phyloP scores from a whole-genome alignment of 2,888 invertebrate species.

The Nomada hirtipes region DNA sequence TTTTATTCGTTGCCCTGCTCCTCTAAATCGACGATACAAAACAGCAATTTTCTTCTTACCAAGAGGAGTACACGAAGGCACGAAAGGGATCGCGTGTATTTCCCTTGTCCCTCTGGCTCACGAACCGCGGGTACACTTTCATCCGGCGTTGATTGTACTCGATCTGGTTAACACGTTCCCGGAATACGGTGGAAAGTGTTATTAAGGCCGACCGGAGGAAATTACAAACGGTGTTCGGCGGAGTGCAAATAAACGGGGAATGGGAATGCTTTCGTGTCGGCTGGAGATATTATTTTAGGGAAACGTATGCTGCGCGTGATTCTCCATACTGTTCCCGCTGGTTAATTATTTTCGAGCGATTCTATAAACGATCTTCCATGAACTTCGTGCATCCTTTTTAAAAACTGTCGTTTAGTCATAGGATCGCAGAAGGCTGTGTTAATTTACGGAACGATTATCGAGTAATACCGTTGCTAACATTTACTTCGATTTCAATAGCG shows the following conservation, averaged over 20 bases:
- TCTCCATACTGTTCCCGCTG: neutral
- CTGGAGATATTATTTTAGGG: slow-evolving; percentile 36
- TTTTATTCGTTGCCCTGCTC: slow-evolving; percentile 28
- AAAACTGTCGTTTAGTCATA: too few species aligned
- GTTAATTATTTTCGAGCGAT: slow-evolving; percentile 35
- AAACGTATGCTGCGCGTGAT: slow-evolving; percentile 19
- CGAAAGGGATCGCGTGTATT: slow-evolving; percentile 67
- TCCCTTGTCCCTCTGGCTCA: slow-evolving; percentile 55
- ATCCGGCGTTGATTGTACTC: slow-evolving; percentile 66
- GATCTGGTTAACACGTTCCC: slow-evolving; percentile 73
- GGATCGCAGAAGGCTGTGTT: too few species aligned
- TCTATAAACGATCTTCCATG: slow-evolving; percentile 22
- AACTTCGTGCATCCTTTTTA: neutral
- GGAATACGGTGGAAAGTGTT: slow-evolving; percentile 67
- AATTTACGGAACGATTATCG: too few species aligned
- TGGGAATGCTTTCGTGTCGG: slow-evolving; percentile 45
- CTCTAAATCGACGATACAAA: slow-evolving; percentile 54
- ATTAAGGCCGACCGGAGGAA: slow-evolving; percentile 62
- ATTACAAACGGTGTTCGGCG: slow-evolving; percentile 58
- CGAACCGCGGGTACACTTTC: slow-evolving; percentile 57
- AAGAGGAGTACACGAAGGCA: slow-evolving; percentile 66
- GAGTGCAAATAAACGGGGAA: slow-evolving; percentile 61
- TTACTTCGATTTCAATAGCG: too few species aligned
- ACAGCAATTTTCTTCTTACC: slow-evolving; percentile 73
- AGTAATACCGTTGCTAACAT: too few species aligned